Conservation (phyloP, 1,140 invertebrate genomes). For the Nasonia giraulti region DNA sequence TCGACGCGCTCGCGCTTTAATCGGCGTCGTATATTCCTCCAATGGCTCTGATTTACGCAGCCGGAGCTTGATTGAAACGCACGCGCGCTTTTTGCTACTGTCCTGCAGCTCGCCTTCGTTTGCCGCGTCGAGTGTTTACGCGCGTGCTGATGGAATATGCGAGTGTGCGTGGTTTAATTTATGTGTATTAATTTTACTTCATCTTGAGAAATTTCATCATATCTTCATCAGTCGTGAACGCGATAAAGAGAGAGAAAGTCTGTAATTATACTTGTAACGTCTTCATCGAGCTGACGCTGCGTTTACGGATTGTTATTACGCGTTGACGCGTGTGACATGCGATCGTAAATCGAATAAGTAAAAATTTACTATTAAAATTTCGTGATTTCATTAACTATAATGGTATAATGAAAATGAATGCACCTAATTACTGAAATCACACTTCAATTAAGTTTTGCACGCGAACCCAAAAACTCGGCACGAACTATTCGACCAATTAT, state of each 20-base stretch:
- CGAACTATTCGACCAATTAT: background rate
- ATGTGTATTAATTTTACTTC: background rate
- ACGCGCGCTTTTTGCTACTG: conserved; percentile 14
- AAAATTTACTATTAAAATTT: background rate
- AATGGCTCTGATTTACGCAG: conserved; percentile 13
- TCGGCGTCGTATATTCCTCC: conserved; percentile 5
- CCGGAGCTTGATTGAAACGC: conserved; percentile 15
- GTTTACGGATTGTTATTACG: too few species aligned
- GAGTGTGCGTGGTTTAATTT: background rate
- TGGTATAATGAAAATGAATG: background rate
- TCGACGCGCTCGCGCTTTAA: background rate
- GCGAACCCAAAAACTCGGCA: too few species aligned
- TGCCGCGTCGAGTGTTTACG: background rate
- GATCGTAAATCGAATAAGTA: background rate
- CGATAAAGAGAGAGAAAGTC: too few species aligned
- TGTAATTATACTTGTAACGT: background rate
- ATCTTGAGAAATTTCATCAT: background rate
- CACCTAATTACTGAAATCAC: background rate
- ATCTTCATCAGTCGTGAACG: background rate
- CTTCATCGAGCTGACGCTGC: background rate
- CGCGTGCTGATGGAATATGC: background rate
- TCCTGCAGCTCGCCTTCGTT: background rate
- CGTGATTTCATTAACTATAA: background rate
- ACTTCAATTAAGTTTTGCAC: background rate
- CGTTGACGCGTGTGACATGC: background rate